Evolutionary conservation across 37 sponge, comb jelly and placozoan species (phyloP).

Genomic region (Cliona cf. orientalis): DNA sequence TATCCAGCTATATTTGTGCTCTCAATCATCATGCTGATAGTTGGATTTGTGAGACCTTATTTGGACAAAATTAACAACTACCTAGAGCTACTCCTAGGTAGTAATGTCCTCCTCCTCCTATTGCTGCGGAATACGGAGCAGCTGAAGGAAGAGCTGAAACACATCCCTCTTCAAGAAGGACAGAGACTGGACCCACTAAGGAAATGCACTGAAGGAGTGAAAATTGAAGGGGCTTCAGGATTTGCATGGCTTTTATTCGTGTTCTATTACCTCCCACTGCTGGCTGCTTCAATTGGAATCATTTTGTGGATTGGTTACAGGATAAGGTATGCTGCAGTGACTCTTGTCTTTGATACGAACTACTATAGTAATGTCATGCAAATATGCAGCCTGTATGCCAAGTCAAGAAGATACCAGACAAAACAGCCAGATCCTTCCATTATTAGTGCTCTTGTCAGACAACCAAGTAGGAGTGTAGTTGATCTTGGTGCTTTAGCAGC

Average conservation of each 20-base stretch:
- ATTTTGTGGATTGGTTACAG: background rate
- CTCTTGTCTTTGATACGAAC: too few relatives aligned
- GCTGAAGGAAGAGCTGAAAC: too few relatives aligned
- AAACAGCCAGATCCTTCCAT: too few relatives aligned
- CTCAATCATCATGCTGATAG: background rate
- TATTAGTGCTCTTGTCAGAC: too few relatives aligned
- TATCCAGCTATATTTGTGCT: slow-evolving; percentile 40
- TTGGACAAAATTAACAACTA: slow-evolving; percentile 17
- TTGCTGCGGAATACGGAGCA: slow-evolving; percentile 3
- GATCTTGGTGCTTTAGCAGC: too few relatives aligned
- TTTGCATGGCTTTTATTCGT: slow-evolving; percentile 7
- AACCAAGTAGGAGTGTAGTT: too few relatives aligned
- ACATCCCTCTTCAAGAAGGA: too few relatives aligned
- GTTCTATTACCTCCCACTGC: slow-evolving; percentile 21
- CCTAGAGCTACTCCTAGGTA: slow-evolving; percentile 11
- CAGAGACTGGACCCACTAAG: too few relatives aligned
- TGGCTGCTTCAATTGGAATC: background rate
- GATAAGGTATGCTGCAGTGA: background rate
- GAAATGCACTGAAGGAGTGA: too few relatives aligned
- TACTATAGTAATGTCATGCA: too few relatives aligned
- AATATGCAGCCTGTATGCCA: too few relatives aligned
- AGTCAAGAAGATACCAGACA: too few relatives aligned
- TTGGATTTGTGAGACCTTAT: slow-evolving; percentile 29
- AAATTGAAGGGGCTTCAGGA: background rate
- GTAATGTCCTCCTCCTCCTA: slow-evolving; percentile 15